Percentiles rank a stretch among this genome's conserved stretches.
These are phyloP conservation scores for Eonycteris spelaea DNA, from an alignment of 2,113 vertebrate species.

Conservation along the genomic window DNA sequence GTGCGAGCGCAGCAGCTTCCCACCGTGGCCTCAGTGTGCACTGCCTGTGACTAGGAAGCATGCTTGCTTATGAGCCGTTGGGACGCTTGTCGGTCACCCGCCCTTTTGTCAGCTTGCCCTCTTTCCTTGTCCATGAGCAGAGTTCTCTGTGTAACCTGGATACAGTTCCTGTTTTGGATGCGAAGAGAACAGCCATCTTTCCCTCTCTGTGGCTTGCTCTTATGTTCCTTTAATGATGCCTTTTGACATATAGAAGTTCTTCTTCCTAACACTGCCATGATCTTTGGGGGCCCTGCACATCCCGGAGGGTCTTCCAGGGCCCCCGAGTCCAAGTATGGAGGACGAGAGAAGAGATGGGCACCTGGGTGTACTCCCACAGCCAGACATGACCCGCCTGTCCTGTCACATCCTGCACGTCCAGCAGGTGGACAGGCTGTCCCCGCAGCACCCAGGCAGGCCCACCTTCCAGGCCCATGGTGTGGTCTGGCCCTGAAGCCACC, in stretches of 20 bases:
- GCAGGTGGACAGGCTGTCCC: not conserved
- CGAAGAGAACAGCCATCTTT: not conserved
- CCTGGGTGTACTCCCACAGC: not conserved
- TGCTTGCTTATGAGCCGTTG: rapidly evolving
- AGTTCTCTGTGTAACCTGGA: not conserved
- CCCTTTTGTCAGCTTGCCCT: not conserved
- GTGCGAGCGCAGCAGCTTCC: not conserved
- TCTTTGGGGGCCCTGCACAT: not conserved
- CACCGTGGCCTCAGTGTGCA: not conserved
- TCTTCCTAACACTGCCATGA: not conserved
- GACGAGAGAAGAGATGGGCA: too few relatives aligned
- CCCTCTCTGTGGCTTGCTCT: not conserved
- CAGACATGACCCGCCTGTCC: not conserved
- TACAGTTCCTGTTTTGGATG: too few relatives aligned
- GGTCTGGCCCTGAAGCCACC: not conserved
- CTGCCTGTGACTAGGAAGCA: too few relatives aligned
- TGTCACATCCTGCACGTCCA: rapidly evolving
- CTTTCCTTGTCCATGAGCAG: not conserved
- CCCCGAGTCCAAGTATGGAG: too few relatives aligned
- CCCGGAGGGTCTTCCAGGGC: not conserved
- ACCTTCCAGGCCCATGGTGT: not conserved
- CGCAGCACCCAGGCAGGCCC: not conserved
- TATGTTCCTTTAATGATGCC: not conserved
- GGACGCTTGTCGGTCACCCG: not conserved
- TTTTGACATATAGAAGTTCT: not conserved